Evolutionary conservation across 2,797 vertebrate genomes (phyloP), one percentile per base, ranked within the genome.

Genomic region (Sparidentex hasta): DNA sequence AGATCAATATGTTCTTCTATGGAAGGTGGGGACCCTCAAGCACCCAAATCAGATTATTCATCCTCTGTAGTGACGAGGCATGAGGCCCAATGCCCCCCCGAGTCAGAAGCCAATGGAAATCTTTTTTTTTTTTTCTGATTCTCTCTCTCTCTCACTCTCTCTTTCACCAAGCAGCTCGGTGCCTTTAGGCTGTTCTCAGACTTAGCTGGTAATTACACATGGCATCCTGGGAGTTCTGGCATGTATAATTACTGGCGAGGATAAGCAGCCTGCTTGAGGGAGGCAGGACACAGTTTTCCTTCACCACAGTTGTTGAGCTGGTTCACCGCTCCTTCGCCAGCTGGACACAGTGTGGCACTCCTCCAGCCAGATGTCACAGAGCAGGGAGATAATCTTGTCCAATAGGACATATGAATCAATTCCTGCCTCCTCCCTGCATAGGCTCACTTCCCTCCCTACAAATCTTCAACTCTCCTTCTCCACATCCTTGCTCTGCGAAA

Each of bases 121-220:
- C 54, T 64, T 71, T 65, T 76, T 69, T 71, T 65, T 76, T 69
- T 55, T 38, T 11, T 11, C 38, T 9, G 38, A 76, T 25, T 43
- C 7, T 21, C 51, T 73, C 51, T 73, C 47, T 66, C 72, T 76
- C 7, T 21, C 51, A 71, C 76, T 54, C 50, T 66, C 74, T 78
- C 63, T 87, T 80, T 71, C 70, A 80, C 78, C 79, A n/a, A 89
- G 63, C 65, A 76, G 79, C 52, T 80, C 82, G 41, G 65, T 87
- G 90, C 82, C 90, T 91, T 80, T 48, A 85, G 93, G 90, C 90
- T 78, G 85, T 44, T 68, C 88, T 92, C 83, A 88, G 85, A 86
- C 90, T 74, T 86, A 78, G 87, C 85, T 90, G 84, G 90, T 95
- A 94, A 95, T 94, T 95, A 91, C 92, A 93, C 91, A 87, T 87